phyloP scores from a whole-genome alignment of 2,797 vertebrate genomes.

The Neosilurus hyrtlii region DNA sequence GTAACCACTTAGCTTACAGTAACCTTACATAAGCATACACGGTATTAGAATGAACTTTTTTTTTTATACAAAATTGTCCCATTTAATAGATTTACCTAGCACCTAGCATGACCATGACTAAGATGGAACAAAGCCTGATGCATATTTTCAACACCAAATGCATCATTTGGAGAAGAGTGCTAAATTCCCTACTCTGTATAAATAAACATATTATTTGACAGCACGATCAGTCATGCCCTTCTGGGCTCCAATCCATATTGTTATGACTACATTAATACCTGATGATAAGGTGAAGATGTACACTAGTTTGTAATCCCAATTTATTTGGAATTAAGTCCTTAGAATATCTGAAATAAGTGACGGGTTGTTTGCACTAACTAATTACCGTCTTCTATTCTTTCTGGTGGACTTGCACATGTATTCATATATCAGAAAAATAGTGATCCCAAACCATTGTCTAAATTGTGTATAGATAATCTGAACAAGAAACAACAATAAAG shows the following conservation, averaged over 20 bases:
- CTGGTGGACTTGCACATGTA: neutral
- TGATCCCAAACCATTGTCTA: no score
- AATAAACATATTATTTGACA: neutral
- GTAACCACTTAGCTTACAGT: slow-evolving; percentile 15
- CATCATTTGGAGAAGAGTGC: neutral
- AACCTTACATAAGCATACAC: neutral
- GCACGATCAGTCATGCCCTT: no score
- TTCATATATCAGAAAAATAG: neutral
- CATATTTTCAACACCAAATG: neutral
- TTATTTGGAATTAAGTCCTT: neutral
- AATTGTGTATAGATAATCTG: no score
- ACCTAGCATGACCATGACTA: neutral
- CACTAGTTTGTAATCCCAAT: neutral
- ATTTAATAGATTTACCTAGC: neutral
- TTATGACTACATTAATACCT: neutral
- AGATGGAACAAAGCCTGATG: neutral
- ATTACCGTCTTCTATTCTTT: neutral
- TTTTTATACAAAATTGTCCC: neutral
- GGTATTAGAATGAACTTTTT: neutral
- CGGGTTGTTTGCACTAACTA: neutral
- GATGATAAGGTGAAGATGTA: neutral
- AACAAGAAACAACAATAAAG: no score
- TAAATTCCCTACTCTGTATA: neutral
- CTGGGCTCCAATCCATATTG: no score
- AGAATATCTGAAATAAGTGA: neutral